Evolutionary conservation across 2,888 invertebrate species (phyloP).

Genomic region (Tridacna gigas): DNA sequence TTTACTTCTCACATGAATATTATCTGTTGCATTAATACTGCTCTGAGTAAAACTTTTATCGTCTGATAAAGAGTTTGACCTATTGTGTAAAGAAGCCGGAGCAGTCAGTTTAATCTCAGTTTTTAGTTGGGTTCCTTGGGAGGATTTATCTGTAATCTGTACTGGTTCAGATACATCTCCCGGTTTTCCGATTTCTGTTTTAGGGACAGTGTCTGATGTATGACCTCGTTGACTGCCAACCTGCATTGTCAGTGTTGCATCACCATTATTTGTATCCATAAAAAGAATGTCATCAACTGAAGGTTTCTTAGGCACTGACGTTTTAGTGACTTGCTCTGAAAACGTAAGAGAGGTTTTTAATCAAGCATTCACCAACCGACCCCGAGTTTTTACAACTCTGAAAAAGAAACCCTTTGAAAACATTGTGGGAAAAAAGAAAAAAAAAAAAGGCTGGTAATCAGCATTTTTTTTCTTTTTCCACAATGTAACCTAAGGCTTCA

Average conservation of each 20-base stretch:
- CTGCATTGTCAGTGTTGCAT: not conserved
- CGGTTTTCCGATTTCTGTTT: not conserved
- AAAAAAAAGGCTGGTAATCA: not conserved
- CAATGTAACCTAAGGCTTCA: not conserved
- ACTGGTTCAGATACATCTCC: not conserved
- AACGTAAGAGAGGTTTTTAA: not conserved
- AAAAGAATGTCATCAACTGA: conserved; percentile 58
- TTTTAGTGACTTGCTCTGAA: conserved; percentile 2
- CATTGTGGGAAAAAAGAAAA: not conserved
- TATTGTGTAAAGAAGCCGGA: conserved; percentile 32
- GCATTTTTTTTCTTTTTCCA: not conserved
- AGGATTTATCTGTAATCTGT: not conserved
- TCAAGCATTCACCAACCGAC: too few species aligned
- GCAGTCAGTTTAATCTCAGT: conserved; percentile 34
- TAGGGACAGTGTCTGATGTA: conserved; percentile 17
- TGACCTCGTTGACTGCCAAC: not conserved
- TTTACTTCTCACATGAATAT: conserved; percentile 28
- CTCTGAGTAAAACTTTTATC: conserved; percentile 16
- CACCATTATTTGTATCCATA: conserved; percentile 40
- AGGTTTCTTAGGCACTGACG: conserved; percentile 36
- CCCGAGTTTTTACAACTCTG: too few species aligned
- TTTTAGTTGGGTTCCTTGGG: not conserved
- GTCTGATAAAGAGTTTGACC: conserved; percentile 15
- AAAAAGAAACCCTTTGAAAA: not conserved
- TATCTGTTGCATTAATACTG: conserved; percentile 1